Conservation (phyloP, 2,888 invertebrate species). For the Aricia artaxerxes region DNA sequence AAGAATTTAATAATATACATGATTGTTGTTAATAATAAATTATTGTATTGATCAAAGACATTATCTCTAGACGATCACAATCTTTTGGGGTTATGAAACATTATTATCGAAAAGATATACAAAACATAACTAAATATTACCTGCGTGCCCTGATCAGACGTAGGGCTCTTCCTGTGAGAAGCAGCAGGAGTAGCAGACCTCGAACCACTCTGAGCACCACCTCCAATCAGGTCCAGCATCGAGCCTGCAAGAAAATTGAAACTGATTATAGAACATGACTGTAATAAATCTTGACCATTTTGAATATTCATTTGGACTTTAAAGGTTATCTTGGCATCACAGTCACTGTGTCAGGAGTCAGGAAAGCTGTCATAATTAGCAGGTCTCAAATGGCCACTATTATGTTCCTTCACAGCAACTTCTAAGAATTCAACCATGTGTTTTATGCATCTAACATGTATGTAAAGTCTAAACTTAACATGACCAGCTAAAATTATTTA, state of each 20-base stretch:
- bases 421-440: not conserved
- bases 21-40: too few species aligned
- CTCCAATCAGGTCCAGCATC: slow-evolving; percentile 86
- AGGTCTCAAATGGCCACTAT: not conserved
- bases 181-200: slow-evolving; percentile 89
- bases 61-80: too few species aligned
- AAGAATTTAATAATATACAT: too few species aligned
- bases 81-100: too few species aligned
- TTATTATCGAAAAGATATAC: too few species aligned
- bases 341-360: not conserved
- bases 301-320: not conserved
- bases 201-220: slow-evolving; percentile 81
- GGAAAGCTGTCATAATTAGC: not conserved
- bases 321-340: not conserved
- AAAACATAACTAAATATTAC: slow-evolving; percentile 54
- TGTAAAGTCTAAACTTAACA: too few species aligned
- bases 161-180: slow-evolving; percentile 89
- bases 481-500: too few species aligned
- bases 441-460: not conserved
- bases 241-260: slow-evolving; percentile 54
- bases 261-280: not conserved
- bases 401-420: not conserved
- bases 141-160: slow-evolving; percentile 92
- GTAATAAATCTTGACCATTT: too few species aligned
- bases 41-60: too few species aligned